Percentiles rank a stretch among this genome's conserved stretches.
phyloP scores from a whole-genome alignment of 2,888 invertebrate genomes.

The Sericinus montela region DNA sequence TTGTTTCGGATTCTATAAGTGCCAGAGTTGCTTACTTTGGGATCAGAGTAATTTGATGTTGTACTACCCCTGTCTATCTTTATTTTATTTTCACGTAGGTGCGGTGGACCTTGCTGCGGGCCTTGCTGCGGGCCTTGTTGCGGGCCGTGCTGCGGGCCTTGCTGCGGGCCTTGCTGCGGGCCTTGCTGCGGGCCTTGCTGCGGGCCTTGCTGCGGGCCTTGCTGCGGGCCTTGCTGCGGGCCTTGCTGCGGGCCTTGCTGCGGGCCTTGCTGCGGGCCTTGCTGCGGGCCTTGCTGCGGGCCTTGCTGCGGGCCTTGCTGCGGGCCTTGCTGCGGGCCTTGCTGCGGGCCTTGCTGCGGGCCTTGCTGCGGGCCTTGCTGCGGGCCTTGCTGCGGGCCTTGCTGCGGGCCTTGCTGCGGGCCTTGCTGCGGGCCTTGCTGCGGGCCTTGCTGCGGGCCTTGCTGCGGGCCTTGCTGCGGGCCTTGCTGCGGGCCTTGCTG shows the following conservation, averaged over 20 bases:
- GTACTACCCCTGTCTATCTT: too few species aligned
- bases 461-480: constrained; percentile 37
- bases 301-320: not conserved
- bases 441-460: constrained; percentile 42
- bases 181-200: not conserved
- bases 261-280: constrained; percentile 42
- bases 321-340: constrained; percentile 42
- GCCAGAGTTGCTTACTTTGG: too few species aligned
- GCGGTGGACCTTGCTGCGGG: not conserved
- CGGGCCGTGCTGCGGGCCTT: constrained; percentile 42
- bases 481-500: not conserved
- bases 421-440: not conserved
- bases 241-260: not conserved
- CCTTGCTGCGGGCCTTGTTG: not conserved
- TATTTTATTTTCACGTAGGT: too few species aligned
- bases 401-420: constrained; percentile 37
- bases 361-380: not conserved
- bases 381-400: constrained; percentile 42
- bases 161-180: constrained; percentile 37
- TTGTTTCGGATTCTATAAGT: too few species aligned
- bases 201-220: constrained; percentile 42
- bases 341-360: constrained; percentile 37
- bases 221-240: constrained; percentile 37
- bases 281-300: constrained; percentile 37
- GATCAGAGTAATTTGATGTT: too few species aligned